Conservation (phyloP, 2,888 invertebrate species). For the Acanthococcus lagerstroemiae region DNA sequence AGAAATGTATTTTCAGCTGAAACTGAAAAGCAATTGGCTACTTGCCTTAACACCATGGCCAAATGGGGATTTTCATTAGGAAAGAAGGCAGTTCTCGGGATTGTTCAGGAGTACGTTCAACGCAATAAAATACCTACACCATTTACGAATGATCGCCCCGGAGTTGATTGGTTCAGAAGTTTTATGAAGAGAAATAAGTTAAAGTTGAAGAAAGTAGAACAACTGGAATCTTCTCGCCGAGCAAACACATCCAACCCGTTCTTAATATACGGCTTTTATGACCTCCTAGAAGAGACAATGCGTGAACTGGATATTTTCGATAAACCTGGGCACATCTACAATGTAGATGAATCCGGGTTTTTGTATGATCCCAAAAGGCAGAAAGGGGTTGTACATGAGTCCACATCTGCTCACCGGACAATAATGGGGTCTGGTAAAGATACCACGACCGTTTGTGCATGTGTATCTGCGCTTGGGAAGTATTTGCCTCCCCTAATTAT, state of each 20-base stretch:
- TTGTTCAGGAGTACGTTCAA: constrained; percentile 1
- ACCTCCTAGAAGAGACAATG: constrained; percentile 33
- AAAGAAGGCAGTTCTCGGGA: background rate
- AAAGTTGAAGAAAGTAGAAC: constrained; percentile 34
- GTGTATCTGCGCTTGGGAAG: constrained; percentile 36
- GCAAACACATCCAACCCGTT: constrained; percentile 35
- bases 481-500: constrained; percentile 37
- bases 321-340: constrained; percentile 34
- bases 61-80: too few species aligned
- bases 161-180: constrained; percentile 10
- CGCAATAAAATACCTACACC: constrained; percentile 8
- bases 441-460: constrained; percentile 37
- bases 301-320: background rate
- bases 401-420: constrained; percentile 35
- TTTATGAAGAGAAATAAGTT: background rate
- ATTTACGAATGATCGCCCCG: constrained; percentile 37
- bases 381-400: constrained; percentile 37
- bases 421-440: constrained; percentile 38
- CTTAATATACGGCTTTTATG: constrained; percentile 37
- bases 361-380: constrained; percentile 35
- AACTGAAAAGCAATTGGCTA: too few species aligned
- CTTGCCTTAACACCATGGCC: too few species aligned
- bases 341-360: constrained; percentile 37
- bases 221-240: constrained; percentile 34
- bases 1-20: too few species aligned